Percentiles rank a stretch among this genome's conserved stretches.
These are phyloP conservation scores for Pseudopipra pipra DNA, from an alignment of 2,113 vertebrate genomes.

Conservation along the genomic window DNA sequence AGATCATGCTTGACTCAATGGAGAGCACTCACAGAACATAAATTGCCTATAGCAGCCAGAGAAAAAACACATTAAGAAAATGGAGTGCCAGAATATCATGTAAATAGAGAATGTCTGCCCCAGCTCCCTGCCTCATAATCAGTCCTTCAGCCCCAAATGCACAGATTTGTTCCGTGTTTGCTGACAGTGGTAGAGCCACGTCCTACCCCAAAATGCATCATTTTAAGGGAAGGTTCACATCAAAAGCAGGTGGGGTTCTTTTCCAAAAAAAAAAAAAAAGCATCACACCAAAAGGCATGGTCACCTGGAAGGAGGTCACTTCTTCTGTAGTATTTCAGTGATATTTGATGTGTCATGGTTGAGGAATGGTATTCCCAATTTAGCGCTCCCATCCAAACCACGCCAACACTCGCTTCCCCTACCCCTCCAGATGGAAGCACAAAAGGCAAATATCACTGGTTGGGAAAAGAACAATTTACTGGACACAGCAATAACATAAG, in stretches of 20 bases:
- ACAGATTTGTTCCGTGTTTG: background rate
- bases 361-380: background rate
- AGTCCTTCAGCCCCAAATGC: background rate
- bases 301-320: background rate
- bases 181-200: background rate
- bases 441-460: background rate
- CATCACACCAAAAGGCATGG: background rate
- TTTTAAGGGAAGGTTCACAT: background rate
- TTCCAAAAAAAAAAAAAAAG: no score
- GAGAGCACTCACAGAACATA: background rate
- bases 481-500: background rate
- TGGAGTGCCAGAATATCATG: background rate
- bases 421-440: background rate
- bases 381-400: background rate
- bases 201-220: background rate
- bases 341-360: background rate
- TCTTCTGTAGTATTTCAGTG: background rate
- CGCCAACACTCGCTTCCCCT: background rate
- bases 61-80: background rate
- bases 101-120: background rate
- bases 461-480: background rate
- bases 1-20: background rate
- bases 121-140: background rate
- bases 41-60: background rate
- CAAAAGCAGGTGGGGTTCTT: background rate